Evolutionary conservation across 2,797 vertebrate species (phyloP).

Genomic region (Scarus forsteni): DNA sequence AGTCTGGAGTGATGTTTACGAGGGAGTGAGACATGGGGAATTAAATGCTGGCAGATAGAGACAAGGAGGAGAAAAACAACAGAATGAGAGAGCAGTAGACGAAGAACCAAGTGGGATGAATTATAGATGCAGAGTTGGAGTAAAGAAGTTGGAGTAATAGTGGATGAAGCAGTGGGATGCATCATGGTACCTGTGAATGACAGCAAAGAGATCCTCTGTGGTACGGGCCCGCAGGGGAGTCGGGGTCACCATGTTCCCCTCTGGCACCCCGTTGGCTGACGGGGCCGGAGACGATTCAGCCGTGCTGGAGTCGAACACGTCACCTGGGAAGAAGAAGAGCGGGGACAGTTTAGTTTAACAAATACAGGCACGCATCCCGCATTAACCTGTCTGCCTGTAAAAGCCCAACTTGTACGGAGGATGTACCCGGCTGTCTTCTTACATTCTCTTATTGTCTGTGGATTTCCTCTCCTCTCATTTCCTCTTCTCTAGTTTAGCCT

Average conservation of each 20-base stretch:
- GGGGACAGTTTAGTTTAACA: slow-evolving; percentile 11
- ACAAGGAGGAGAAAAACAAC: slow-evolving; percentile 3
- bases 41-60: slow-evolving; percentile 22
- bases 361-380: slow-evolving; percentile 20
- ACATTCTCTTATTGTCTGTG: slow-evolving; percentile 70
- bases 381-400: slow-evolving; percentile 47
- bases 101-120: slow-evolving; percentile 20
- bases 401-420: slow-evolving; percentile 38
- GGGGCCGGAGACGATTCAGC: slow-evolving; percentile 74
- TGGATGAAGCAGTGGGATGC: slow-evolving; percentile 5
- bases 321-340: slow-evolving; percentile 79
- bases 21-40: slow-evolving; percentile 11
- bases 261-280: slow-evolving; percentile 74
- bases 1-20: slow-evolving; percentile 42
- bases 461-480: slow-evolving; percentile 48
- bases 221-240: slow-evolving; percentile 91
- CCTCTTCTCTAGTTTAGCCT: slow-evolving; percentile 53
- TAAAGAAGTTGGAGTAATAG: slow-evolving; percentile 11
- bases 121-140: neutral
- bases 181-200: slow-evolving; percentile 94
- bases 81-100: neutral
- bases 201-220: slow-evolving; percentile 97
- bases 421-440: slow-evolving; percentile 61
- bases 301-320: slow-evolving; percentile 85
- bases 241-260: slow-evolving; percentile 88